Conservation (phyloP, 2,888 invertebrate species). For the Ectemnius cavifrons region DNA sequence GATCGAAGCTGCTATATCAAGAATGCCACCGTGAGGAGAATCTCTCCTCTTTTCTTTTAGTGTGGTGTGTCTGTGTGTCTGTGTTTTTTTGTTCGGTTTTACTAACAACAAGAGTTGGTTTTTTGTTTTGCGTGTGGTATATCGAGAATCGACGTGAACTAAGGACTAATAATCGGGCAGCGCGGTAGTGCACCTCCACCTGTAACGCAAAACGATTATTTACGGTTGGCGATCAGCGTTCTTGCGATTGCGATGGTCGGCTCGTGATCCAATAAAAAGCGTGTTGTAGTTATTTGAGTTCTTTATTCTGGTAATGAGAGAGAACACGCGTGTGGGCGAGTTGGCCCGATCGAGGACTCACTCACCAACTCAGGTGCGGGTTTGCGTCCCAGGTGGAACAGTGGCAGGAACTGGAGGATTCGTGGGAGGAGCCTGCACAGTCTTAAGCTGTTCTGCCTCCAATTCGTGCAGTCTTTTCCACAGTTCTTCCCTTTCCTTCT, state of each 20-base stretch:
- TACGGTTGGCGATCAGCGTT: background rate
- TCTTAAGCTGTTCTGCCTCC: conserved; percentile 82
- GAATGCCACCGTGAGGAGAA: conserved; percentile 67
- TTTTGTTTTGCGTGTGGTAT: conserved; percentile 68
- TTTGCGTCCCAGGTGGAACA: conserved; percentile 74
- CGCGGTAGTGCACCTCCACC: conserved; percentile 75
- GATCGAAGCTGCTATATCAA: conserved; percentile 70
- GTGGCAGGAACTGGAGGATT: conserved; percentile 74
- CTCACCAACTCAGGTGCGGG: conserved; percentile 77
- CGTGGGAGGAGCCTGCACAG: conserved; percentile 65
- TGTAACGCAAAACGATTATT: conserved; percentile 58
- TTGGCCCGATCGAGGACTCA: conserved; percentile 17
- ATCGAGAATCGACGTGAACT: conserved; percentile 77
- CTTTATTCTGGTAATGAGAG: conserved; percentile 38
- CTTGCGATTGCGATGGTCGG: no score
- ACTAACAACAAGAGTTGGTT: conserved; percentile 72
- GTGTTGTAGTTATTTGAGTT: background rate
- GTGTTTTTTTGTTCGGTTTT: conserved; percentile 38
- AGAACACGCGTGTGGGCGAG: background rate
- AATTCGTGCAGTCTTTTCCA: conserved; percentile 97
- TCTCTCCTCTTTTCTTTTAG: no score
- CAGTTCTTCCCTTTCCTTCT: conserved; percentile 97
- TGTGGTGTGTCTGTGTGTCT: no score
- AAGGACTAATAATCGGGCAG: conserved; percentile 77
- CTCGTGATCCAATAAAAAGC: no score